Percentiles rank a stretch among this genome's conserved stretches.
phyloP scores from a whole-genome alignment of 2,888 invertebrate species.

The Leptopterna dolabrata region DNA sequence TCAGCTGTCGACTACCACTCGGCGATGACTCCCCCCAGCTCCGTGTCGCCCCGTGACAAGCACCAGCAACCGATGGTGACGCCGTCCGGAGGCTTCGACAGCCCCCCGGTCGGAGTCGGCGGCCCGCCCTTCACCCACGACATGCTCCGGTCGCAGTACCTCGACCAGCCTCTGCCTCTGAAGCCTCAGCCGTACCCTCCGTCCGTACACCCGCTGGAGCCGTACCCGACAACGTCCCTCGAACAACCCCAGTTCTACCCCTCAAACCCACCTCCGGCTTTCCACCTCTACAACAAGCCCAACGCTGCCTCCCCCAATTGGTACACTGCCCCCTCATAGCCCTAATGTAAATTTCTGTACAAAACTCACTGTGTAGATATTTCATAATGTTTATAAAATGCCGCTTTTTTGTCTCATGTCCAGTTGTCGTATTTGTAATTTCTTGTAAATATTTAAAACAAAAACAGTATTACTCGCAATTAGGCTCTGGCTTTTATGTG shows the following conservation, averaged over 20 bases:
- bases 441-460: constrained; percentile 48
- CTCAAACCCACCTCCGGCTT: constrained; percentile 73
- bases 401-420: constrained; percentile 34
- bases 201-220: constrained; percentile 69
- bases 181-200: constrained; percentile 90
- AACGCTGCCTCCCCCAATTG: constrained; percentile 74
- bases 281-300: constrained; percentile 86
- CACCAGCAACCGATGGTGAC: constrained; percentile 70
- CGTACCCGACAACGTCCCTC: constrained; percentile 75
- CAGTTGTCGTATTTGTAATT: constrained; percentile 46
- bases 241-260: constrained; percentile 89
- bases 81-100: constrained; percentile 50
- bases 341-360: constrained; percentile 52
- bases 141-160: constrained; percentile 75
- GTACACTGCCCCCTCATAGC: constrained; percentile 83
- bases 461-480: constrained; percentile 47
- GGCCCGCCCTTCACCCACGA: constrained; percentile 59
- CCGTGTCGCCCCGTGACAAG: constrained; percentile 92
- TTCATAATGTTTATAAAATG: constrained; percentile 38
- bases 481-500: constrained; percentile 44
- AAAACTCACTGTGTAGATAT: constrained; percentile 51
- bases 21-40: constrained; percentile 97
- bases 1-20: constrained; percentile 84
- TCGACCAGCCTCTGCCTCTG: constrained; percentile 79
- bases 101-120: constrained; percentile 60